A percentile compares a stretch with the other conserved stretches of the same genome.
Evolutionary conservation across 2,888 invertebrate species (phyloP).

Genomic region (Trachelus tabidus): DNA sequence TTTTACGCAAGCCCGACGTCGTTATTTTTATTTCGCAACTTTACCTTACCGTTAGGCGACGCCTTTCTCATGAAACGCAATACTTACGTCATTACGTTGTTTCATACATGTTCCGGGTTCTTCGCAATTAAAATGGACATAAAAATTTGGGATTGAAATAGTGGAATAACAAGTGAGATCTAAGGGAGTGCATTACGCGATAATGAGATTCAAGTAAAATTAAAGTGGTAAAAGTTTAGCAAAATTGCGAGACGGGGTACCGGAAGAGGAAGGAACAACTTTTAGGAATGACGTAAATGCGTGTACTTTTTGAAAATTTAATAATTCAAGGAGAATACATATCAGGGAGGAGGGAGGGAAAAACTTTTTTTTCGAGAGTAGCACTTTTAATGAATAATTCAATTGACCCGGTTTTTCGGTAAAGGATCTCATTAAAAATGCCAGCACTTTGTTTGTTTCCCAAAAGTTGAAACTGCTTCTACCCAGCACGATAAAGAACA

Average conservation of each 20-base stretch:
- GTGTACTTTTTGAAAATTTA: background rate
- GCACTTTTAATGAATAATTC: constrained; percentile 33
- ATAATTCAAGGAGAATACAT: background rate
- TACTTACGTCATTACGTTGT: background rate
- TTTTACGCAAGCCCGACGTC: background rate
- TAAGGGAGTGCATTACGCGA: background rate
- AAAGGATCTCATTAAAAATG: constrained; percentile 39
- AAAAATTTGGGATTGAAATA: background rate
- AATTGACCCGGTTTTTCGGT: constrained; percentile 37
- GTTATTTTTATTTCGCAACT: background rate
- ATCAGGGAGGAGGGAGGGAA: background rate
- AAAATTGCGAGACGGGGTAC: background rate
- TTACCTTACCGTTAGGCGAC: background rate
- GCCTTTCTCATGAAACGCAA: background rate
- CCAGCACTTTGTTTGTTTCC: constrained; percentile 23
- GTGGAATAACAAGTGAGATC: background rate
- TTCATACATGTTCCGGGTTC: background rate
- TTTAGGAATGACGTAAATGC: background rate
- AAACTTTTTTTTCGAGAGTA: constrained; percentile 13
- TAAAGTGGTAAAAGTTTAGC: background rate
- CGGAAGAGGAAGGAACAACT: background rate
- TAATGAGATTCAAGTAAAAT: background rate
- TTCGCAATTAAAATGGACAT: background rate
- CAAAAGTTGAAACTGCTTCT: constrained; percentile 28
- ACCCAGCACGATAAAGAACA: constrained; percentile 19